phyloP scores from a whole-genome alignment of 2,113 vertebrate species.

The Muntiacus reevesi region DNA sequence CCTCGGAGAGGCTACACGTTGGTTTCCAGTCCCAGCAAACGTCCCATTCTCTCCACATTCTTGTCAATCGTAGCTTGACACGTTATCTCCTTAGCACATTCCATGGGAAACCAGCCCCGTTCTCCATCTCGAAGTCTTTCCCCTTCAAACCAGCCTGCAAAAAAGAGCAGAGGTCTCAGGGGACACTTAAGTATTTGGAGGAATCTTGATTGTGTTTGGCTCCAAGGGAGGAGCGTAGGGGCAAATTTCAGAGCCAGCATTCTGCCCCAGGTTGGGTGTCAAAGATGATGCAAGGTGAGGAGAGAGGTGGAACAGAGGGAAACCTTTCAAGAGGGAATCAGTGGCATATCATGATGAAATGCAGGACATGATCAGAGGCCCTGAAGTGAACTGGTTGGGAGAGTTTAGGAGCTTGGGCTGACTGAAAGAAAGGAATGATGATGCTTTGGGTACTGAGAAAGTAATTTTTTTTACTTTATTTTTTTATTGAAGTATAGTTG shows the following conservation, averaged over 20 bases:
- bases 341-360: neutral
- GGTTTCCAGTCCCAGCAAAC: conserved; percentile 93
- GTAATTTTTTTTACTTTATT: neutral
- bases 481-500: neutral
- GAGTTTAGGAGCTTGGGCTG: neutral
- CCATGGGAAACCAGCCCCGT: conserved; percentile 93
- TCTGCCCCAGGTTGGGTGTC: neutral
- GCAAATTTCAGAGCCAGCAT: neutral
- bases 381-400: neutral
- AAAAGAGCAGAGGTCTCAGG: neutral
- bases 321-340: neutral
- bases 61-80: conserved; percentile 92
- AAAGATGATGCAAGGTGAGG: neutral
- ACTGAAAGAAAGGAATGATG: neutral
- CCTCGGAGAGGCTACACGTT: conserved; percentile 83
- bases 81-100: conserved; percentile 92
- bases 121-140: conserved; percentile 93
- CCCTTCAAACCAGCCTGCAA: conserved; percentile 94
- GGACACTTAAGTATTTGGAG: neutral
- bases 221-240: neutral
- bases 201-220: neutral
- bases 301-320: neutral
- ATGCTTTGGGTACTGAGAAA: neutral
- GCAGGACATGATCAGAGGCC: neutral
- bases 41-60: conserved; percentile 97